These are phyloP conservation scores for Stegodyphus mimosarum DNA, from an alignment of 1,140 invertebrate species.

Conservation along the genomic window DNA sequence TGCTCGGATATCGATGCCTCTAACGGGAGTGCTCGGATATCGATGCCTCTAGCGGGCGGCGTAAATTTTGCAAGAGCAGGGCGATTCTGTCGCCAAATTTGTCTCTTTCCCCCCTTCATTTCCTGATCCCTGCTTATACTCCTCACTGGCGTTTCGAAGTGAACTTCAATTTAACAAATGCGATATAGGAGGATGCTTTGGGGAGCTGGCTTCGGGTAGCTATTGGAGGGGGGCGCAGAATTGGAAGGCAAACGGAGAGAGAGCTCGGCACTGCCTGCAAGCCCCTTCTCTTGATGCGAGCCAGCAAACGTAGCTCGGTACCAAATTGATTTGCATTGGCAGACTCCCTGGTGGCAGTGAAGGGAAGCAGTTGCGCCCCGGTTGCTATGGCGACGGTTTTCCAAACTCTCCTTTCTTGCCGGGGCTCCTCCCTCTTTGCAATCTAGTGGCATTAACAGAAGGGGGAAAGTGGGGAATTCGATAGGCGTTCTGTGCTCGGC, in stretches of 20 bases:
- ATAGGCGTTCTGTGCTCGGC: neutral
- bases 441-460: constrained; percentile 27
- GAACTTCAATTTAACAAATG: constrained; percentile 52
- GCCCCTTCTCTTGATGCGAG: constrained; percentile 4
- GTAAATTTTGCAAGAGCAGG: neutral
- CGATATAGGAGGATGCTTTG: constrained; percentile 26
- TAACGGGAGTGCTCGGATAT: constrained; percentile 1
- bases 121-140: constrained; percentile 17
- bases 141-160: constrained; percentile 16
- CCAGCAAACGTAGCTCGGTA: neutral
- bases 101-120: neutral
- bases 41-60: neutral
- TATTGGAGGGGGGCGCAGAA: neutral
- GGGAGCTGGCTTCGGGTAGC: neutral
- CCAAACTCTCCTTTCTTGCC: constrained; percentile 3
- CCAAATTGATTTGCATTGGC: constrained; percentile 55
- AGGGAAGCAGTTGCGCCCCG: constrained; percentile 34
- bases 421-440: constrained; percentile 1
- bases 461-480: neutral
- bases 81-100: constrained; percentile 24
- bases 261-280: neutral
- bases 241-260: neutral
- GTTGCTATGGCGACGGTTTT: constrained; percentile 35
- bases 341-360: constrained; percentile 47
- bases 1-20: neutral